These are phyloP conservation scores for Andrena fulva DNA, from an alignment of 2,888 invertebrate genomes.

Conservation along the genomic window DNA sequence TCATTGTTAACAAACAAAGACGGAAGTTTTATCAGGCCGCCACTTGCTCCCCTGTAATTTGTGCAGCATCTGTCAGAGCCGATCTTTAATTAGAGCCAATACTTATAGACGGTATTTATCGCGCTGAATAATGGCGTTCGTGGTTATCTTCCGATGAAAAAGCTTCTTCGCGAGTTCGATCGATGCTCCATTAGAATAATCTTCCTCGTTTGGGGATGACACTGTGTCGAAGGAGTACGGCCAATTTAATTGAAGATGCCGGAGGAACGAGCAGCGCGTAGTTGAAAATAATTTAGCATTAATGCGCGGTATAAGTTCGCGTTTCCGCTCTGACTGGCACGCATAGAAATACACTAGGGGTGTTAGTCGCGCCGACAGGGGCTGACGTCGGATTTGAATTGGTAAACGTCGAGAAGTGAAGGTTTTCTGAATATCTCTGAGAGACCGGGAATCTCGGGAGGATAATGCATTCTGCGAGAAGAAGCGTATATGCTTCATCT, in stretches of 20 bases:
- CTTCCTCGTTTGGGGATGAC: neutral
- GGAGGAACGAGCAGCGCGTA: too few species aligned
- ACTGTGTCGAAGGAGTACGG: neutral
- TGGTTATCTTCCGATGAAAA: too few species aligned
- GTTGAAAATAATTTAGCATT: conserved; percentile 24
- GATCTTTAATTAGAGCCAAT: too few species aligned
- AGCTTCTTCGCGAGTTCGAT: too few species aligned
- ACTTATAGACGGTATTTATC: too few species aligned
- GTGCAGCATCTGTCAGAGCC: too few species aligned
- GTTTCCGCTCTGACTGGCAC: neutral
- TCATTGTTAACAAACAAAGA: too few species aligned
- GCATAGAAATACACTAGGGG: neutral
- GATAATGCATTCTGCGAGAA: conserved; percentile 14
- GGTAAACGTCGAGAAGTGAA: conserved; percentile 24
- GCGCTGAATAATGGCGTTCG: too few species aligned
- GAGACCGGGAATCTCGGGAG: neutral
- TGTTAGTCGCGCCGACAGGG: neutral
- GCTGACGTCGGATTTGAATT: conserved; percentile 38
- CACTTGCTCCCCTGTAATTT: too few species aligned
- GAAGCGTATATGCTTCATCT: neutral
- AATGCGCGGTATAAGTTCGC: neutral
- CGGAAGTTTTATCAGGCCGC: too few species aligned
- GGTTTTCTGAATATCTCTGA: conserved; percentile 3
- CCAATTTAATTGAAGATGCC: neutral
- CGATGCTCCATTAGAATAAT: too few species aligned